Base-by-base conservation (phyloP, 2,113 vertebrate species). In the Erpornis zantholeuca region DNA sequence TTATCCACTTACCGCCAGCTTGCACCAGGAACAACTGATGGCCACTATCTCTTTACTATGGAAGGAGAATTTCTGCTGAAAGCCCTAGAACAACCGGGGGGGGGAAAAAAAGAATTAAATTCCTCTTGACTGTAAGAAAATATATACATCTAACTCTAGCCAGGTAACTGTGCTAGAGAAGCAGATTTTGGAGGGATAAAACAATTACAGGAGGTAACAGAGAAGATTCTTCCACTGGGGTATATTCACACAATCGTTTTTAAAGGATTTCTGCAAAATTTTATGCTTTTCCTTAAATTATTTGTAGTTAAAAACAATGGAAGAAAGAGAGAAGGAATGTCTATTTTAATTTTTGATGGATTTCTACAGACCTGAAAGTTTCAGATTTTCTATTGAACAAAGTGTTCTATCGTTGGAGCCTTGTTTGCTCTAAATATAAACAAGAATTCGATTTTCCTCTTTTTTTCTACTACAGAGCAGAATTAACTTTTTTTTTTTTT, bases 1-100 rank as follows among this genome's bases (percentile, higher is more conserved):
- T 23, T 65, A 28, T 33, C 16, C 53, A 98, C 99, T 99, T 97
- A 99, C 99, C 56, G 99, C 99, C 97, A 99, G 99, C 97, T 99
- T 99, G 97, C 99, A 99, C 99, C 99, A 99, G 42, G 99, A 99
- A 81, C 99, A 99, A 90, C 99, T 99, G 98, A 99, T 99, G 77
- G 99, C 99, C 96, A 99, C 98, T 66, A 99, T 99, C 98, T 99
- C 99, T 98, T 99, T 99, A 97, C 99, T 99, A 95, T 99, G 99
- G 98, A 99, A 99, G 96, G 98, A 98, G 97, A 99, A 99, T 97
- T 99, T 99, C 97, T 99, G 99, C 86, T 99, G 99, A 97, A 99
- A 99, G 87, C 99, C 99, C 99, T 99, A 80, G 68, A 91, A 97
- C 59, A 88, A 94, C 25, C 71, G 92, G 70, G 17, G 16, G n/a